Conservation (phyloP, 2,888 invertebrate genomes). For the Caenorhabditis sp. region DNA sequence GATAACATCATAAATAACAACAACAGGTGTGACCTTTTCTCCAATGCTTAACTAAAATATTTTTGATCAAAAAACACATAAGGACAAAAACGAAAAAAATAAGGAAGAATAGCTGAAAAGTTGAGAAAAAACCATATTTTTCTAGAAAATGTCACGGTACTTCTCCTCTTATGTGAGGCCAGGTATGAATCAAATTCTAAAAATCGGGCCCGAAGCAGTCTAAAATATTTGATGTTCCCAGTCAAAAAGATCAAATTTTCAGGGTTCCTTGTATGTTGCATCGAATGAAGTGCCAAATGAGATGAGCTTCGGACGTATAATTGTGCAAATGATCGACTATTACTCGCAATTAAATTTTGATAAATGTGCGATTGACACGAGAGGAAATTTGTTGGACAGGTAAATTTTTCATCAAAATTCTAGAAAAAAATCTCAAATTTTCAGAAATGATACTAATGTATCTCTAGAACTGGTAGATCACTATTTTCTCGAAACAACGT, state of each 20-base stretch:
- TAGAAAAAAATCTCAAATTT: not conserved
- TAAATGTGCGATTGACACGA: constrained; percentile 16
- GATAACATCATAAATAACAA: too few species aligned
- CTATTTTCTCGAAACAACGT: constrained; percentile 19
- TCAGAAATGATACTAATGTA: not conserved
- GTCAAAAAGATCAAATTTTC: not conserved
- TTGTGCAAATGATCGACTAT: constrained; percentile 29
- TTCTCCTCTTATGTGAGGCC: too few species aligned
- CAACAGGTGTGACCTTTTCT: too few species aligned
- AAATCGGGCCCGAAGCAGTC: too few species aligned
- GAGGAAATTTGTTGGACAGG: constrained; percentile 17
- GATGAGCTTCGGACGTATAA: constrained; percentile 14
- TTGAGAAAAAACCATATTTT: too few species aligned
- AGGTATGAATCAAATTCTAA: too few species aligned
- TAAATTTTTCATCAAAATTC: constrained; percentile 3
- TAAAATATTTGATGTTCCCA: too few species aligned
- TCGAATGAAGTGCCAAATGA: constrained; percentile 15
- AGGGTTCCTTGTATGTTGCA: constrained; percentile 26
- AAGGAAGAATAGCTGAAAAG: too few species aligned
- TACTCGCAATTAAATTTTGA: constrained; percentile 31
- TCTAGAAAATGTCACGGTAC: too few species aligned
- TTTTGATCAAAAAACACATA: too few species aligned
- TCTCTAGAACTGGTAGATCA: constrained; percentile 16
- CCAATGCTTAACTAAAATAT: too few species aligned
- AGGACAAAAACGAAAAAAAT: too few species aligned